These are phyloP conservation scores for Synanthedon andrenaeformis DNA, from an alignment of 2,888 invertebrate genomes.

Conservation along the genomic window DNA sequence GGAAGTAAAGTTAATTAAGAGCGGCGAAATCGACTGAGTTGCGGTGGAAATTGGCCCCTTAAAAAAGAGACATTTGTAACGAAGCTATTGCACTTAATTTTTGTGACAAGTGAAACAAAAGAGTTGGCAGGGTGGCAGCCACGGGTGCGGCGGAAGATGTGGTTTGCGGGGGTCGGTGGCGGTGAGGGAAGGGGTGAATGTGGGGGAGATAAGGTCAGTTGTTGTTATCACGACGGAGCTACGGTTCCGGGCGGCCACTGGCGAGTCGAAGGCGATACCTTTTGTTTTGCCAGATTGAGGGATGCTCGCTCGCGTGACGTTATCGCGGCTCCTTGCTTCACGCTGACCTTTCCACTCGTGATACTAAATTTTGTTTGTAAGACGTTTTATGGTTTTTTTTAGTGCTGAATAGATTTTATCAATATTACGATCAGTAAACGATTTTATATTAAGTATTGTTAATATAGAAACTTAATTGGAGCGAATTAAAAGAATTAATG, in stretches of 20 bases:
- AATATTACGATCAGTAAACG: not conserved
- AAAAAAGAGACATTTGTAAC: slow-evolving; percentile 70
- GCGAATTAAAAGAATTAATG: too few relatives aligned
- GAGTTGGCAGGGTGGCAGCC: slow-evolving; percentile 53
- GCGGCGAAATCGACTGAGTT: slow-evolving; percentile 70
- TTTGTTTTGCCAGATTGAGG: slow-evolving; percentile 65
- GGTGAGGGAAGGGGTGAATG: slow-evolving; percentile 10
- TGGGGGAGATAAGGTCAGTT: slow-evolving; percentile 56
- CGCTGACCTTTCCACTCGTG: slow-evolving; percentile 59
- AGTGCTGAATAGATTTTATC: not conserved
- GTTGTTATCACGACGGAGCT: slow-evolving; percentile 53
- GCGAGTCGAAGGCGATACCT: slow-evolving; percentile 65
- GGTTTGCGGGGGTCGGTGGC: slow-evolving; percentile 1
- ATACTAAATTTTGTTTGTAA: slow-evolving; percentile 59
- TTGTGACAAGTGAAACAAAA: slow-evolving; percentile 71
- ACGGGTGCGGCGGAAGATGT: slow-evolving; percentile 23
- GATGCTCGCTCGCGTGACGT: slow-evolving; percentile 63
- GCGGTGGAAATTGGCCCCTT: slow-evolving; percentile 69
- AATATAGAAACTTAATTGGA: too few relatives aligned
- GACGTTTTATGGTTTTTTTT: slow-evolving; percentile 44
- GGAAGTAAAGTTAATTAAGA: slow-evolving; percentile 72
- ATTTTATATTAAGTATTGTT: too few relatives aligned
- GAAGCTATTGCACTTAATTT: slow-evolving; percentile 68
- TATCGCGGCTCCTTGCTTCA: slow-evolving; percentile 45
- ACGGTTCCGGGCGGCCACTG: slow-evolving; percentile 52